phyloP scores from a whole-genome alignment of 2,113 vertebrate genomes.

The Phyllopteryx taeniolatus region DNA sequence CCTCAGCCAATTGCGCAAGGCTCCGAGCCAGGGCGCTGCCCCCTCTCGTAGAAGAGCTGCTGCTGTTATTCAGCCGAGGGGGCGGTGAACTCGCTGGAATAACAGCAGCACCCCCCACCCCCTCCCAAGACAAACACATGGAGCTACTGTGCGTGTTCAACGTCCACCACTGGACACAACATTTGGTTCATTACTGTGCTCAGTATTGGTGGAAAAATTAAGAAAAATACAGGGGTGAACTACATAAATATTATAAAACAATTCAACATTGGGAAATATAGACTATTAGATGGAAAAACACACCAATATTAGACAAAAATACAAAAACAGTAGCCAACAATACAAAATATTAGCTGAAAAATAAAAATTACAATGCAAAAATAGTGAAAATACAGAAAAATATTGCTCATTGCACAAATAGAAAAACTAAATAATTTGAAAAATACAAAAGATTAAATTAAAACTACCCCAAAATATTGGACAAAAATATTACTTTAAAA shows the following conservation, averaged over 20 bases:
- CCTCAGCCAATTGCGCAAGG: slow-evolving; percentile 65
- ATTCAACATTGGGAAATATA: background rate
- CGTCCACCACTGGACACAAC: background rate
- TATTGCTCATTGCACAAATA: background rate
- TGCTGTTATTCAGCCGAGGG: slow-evolving; percentile 32
- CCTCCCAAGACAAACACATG: slow-evolving; percentile 12
- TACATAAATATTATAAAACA: no score
- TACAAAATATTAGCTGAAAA: no score
- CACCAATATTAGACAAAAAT: no score
- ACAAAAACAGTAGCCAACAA: no score
- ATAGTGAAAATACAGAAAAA: no score
- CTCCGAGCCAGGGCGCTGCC: slow-evolving; percentile 44
- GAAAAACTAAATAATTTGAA: background rate
- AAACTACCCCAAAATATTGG: no score
- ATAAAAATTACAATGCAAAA: no score
- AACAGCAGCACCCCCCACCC: slow-evolving; percentile 26
- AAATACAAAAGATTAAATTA: no score
- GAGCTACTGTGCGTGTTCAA: slow-evolving; percentile 17
- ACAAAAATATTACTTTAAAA: no score
- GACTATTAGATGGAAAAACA: background rate
- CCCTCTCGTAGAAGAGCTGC: slow-evolving; percentile 46
- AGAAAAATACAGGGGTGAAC: no score
- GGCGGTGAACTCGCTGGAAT: slow-evolving; percentile 37
- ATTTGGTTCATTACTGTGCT: background rate
- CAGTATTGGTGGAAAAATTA: no score